phyloP scores from a whole-genome alignment of 2,113 vertebrate genomes.

The Sinosuthora webbiana region DNA sequence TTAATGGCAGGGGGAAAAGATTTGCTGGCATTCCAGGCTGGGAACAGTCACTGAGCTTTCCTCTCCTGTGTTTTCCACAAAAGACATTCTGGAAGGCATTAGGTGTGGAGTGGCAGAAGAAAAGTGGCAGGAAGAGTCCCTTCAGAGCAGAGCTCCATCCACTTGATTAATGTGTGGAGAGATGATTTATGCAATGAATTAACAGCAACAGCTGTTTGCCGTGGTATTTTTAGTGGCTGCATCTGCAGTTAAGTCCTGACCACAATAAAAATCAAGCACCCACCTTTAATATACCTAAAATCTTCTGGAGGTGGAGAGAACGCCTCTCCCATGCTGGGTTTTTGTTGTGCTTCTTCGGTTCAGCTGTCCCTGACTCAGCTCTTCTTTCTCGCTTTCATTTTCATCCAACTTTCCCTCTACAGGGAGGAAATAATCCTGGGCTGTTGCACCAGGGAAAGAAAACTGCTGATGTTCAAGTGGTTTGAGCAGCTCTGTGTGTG shows the following conservation, averaged over 20 bases:
- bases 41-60: not conserved
- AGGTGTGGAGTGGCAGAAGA: not conserved
- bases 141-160: not conserved
- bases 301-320: not conserved
- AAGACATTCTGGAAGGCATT: not conserved
- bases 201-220: not conserved
- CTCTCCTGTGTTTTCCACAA: not conserved
- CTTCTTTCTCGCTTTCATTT: not conserved
- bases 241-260: not conserved
- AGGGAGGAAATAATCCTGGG: not conserved
- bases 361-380: not conserved
- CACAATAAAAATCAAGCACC: not conserved
- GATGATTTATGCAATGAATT: not conserved
- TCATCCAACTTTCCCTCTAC: not conserved
- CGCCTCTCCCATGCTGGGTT: not conserved
- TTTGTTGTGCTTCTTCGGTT: not conserved
- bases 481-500: not conserved
- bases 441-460: not conserved
- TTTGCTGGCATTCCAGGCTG: not conserved
- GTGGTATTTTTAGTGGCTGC: not conserved
- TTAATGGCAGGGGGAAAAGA: not conserved
- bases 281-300: not conserved
- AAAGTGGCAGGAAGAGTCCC: not conserved
- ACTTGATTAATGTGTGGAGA: not conserved
- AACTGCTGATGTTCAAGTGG: not conserved